Conservation (phyloP, 2,888 invertebrate genomes). For the Mythimna impura region DNA sequence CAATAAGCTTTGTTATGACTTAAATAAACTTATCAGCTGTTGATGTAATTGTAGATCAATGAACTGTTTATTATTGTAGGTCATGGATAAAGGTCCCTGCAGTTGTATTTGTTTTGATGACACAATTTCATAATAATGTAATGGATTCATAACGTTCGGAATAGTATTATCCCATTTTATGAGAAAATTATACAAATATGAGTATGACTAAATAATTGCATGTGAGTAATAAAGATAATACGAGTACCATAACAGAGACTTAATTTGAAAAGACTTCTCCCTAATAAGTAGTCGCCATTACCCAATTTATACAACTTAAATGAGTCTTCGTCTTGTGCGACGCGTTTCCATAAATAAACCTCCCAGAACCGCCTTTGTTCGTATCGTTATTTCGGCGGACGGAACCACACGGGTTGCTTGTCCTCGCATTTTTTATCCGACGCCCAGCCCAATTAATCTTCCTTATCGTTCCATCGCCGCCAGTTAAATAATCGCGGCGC, state of each 20-base stretch:
- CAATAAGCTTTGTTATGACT: conserved; percentile 24
- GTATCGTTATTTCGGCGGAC: conserved; percentile 67
- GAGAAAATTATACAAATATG: background rate
- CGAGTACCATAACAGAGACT: conserved; percentile 2
- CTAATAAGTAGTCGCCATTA: conserved; percentile 49
- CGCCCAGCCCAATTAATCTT: conserved; percentile 86
- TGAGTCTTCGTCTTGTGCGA: conserved; percentile 53
- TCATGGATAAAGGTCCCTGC: conserved; percentile 38
- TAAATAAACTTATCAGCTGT: conserved; percentile 38
- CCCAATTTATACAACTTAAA: conserved; percentile 58
- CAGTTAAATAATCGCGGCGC: conserved; percentile 87
- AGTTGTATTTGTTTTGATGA: conserved; percentile 32
- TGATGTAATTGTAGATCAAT: conserved; percentile 53
- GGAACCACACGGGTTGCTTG: conserved; percentile 83
- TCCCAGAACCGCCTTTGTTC: conserved; percentile 66
- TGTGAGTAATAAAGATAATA: conserved; percentile 9
- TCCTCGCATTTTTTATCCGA: conserved; percentile 79
- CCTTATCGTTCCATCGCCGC: conserved; percentile 86
- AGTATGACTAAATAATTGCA: background rate
- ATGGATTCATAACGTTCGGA: background rate
- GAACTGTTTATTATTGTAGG: conserved; percentile 55
- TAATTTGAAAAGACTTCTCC: conserved; percentile 26
- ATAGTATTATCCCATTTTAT: background rate
- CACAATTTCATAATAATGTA: conserved; percentile 14
- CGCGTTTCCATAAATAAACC: conserved; percentile 66